phyloP scores from a whole-genome alignment of 2,797 vertebrate species.

The Moxostoma hubbsi region DNA sequence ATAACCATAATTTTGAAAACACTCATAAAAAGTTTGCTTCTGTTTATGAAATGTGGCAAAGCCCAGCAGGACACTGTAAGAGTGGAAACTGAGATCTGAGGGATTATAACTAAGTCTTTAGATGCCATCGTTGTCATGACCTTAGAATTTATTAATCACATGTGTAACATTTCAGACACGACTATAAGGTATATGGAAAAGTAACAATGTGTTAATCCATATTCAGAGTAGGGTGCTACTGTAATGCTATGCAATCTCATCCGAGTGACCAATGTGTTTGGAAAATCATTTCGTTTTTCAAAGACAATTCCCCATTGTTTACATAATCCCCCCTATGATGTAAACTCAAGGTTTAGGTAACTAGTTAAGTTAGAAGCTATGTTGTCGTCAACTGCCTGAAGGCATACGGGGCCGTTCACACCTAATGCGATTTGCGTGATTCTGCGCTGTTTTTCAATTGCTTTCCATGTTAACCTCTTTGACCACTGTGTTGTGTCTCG shows the following conservation, averaged over 20 bases:
- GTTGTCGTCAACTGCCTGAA: not conserved
- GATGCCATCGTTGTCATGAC: conserved; percentile 52
- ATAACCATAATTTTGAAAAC: conserved; percentile 18
- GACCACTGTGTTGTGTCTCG: no score
- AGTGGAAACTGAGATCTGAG: conserved; percentile 10
- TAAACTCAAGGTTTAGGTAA: conserved; percentile 14
- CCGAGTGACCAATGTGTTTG: not conserved
- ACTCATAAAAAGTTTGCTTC: conserved; percentile 24
- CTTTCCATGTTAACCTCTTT: no score
- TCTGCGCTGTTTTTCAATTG: no score
- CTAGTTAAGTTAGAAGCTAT: conserved; percentile 6
- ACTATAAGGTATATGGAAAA: not conserved
- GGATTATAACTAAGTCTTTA: conserved; percentile 29
- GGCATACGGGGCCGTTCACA: not conserved
- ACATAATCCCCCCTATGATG: not conserved
- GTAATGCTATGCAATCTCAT: conserved; percentile 14
- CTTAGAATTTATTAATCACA: conserved; percentile 66
- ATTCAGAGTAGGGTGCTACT: conserved; percentile 7
- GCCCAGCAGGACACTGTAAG: conserved; percentile 12
- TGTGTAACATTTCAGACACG: conserved; percentile 64
- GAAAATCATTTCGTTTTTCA: no score
- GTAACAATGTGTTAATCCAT: conserved; percentile 32
- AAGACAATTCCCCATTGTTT: conserved; percentile 6
- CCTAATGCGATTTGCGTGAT: not conserved
- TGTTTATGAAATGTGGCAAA: conserved; percentile 43